Evolutionary conservation across 2,888 invertebrate genomes (phyloP), one percentile per base, ranked within the genome.

Genomic region (Eurytoma californica): DNA sequence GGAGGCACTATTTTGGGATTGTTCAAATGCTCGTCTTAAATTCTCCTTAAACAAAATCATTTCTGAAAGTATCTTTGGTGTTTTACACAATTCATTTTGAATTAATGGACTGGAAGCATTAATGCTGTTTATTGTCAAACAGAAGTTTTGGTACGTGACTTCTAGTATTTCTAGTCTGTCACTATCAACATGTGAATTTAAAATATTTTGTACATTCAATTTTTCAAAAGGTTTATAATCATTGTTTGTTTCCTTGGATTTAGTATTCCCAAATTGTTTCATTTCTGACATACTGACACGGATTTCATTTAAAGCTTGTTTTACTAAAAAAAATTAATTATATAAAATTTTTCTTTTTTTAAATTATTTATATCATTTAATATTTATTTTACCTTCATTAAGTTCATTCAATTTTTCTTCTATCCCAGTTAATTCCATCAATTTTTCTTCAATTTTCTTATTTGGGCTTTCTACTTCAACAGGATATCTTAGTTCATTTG

Each of bases 1-100:
- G 24, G 67, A 55, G 75, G 4, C 16, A n/a, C 12, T 60, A 24
- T 73, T 60, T 70, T 65, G 24, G n/a, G 72, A 77, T 51, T 74
- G 28, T 39, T 80, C 57, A 30, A 77, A 72, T 9, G 70, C 70
- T 61, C 13, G 55, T 78, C 73, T 68, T 28, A 80, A 30, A 76
- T 73, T 78, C 55, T 72, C 76, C n/a, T 82, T 82, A 20, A 78
- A 78, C 55, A 13, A 20, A 20, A 77, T 76, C 73, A 80, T 70
- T 16, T 80, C 72, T 28, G 70, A 63, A 18, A 82, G 70, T 49
- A 77, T 53, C 16, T 77, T 79, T 61, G 81, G 81, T 63, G 74
- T 72, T 30, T 70, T 68, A 60, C 81, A 82, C 0, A 65, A 5
- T 30, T 76, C 55, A 49, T 60, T 58, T 65, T 72, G 58, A 39